Evolutionary conservation across 2,888 invertebrate species (phyloP).

Genomic region (Plagiodera versicolora): DNA sequence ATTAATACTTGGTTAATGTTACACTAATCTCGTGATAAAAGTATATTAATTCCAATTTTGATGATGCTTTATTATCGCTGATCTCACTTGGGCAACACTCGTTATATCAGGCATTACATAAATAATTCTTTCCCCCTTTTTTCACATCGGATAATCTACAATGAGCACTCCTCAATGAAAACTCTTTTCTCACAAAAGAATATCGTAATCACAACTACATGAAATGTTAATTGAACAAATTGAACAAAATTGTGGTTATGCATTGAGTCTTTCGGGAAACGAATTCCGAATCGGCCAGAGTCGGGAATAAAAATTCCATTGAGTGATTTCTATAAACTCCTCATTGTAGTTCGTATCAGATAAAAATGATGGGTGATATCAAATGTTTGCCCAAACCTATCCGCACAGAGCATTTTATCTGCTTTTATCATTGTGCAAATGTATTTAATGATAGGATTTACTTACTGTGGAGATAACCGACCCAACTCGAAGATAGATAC

Average conservation of each 20-base stretch:
- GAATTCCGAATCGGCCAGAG: no score
- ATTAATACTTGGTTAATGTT: slow-evolving; percentile 21
- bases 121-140: neutral
- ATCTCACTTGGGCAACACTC: neutral
- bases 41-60: slow-evolving; percentile 15
- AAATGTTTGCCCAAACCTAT: slow-evolving; percentile 34
- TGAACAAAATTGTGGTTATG: no score
- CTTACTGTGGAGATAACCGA: neutral
- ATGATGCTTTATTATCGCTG: slow-evolving; percentile 12
- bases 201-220: no score
- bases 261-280: no score
- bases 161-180: no score
- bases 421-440: slow-evolving; percentile 35
- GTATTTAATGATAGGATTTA: slow-evolving; percentile 21
- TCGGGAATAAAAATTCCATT: neutral
- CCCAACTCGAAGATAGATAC: slow-evolving; percentile 1
- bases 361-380: slow-evolving; percentile 18
- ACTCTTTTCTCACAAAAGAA: no score
- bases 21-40: slow-evolving; percentile 19
- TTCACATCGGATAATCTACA: neutral
- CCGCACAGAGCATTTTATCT: slow-evolving; percentile 26
- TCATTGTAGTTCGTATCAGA: slow-evolving; percentile 16
- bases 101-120: neutral
- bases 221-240: no score
- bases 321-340: slow-evolving; percentile 16